Evolutionary conservation across 2,797 vertebrate species (phyloP).

Genomic region (Enteromius anoplus): DNA sequence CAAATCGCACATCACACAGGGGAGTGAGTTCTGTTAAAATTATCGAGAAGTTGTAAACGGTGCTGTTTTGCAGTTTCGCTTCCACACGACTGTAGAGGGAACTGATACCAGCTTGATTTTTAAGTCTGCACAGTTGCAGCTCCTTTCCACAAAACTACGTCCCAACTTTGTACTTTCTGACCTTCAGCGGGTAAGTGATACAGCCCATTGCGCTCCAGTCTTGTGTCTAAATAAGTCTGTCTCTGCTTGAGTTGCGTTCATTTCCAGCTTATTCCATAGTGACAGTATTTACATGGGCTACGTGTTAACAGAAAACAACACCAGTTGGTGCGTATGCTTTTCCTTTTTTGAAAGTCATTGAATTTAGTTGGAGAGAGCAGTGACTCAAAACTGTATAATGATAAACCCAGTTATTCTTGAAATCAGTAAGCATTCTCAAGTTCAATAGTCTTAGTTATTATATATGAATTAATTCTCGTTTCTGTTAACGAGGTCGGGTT

Average conservation of each 20-base stretch:
- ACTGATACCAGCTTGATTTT: constrained; percentile 26
- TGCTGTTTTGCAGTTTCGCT: constrained; percentile 40
- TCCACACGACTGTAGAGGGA: constrained; percentile 36
- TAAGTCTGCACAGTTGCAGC: constrained; percentile 38
- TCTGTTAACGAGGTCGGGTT: background rate
- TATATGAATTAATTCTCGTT: background rate
- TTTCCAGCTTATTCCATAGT: constrained; percentile 1
- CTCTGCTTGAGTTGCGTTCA: constrained; percentile 4
- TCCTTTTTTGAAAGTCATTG: background rate
- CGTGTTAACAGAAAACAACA: background rate
- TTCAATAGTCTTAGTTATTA: background rate
- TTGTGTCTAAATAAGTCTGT: constrained; percentile 40
- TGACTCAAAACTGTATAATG: background rate
- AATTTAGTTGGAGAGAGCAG: background rate
- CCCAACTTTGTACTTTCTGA: constrained; percentile 74
- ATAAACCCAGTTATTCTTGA: background rate
- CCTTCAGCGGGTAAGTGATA: constrained; percentile 83
- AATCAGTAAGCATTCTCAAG: background rate
- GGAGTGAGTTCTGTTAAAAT: constrained; percentile 40
- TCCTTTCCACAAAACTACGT: constrained; percentile 65
- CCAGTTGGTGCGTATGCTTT: background rate
- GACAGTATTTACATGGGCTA: background rate
- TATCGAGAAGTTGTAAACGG: constrained; percentile 40
- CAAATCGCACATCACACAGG: constrained; percentile 62
- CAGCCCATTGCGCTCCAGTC: constrained; percentile 54